A percentile compares a stretch with the other conserved stretches of the same genome.
Conservation (phyloP, 2,797 vertebrate species). For the Muscicapa comitata region DNA sequence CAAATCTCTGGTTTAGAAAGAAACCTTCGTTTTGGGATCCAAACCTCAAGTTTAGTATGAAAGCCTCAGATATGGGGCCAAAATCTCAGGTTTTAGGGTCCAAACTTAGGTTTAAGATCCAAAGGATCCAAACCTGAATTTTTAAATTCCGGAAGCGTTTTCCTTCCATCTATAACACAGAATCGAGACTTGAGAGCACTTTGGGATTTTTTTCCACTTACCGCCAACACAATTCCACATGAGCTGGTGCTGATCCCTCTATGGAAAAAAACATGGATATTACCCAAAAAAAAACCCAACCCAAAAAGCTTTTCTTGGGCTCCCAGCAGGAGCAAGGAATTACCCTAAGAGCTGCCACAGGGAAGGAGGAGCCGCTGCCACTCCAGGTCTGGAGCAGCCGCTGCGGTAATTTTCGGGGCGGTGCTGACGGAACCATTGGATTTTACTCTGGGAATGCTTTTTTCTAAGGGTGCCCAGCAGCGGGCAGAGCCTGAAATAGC, state of each 20-base stretch:
- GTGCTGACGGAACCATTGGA: not conserved
- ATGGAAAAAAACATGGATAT: not conserved
- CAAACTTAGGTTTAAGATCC: not conserved
- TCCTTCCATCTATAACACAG: accelerated
- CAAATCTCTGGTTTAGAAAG: too few species aligned
- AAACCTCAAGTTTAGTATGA: not conserved
- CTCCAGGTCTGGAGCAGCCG: not conserved
- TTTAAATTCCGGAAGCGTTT: not conserved
- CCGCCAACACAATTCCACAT: accelerated
- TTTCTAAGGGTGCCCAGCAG: not conserved
- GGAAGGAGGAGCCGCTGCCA: not conserved
- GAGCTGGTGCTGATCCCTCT: accelerated
- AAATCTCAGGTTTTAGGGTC: not conserved
- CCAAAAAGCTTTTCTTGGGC: not conserved
- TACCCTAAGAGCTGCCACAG: not conserved
- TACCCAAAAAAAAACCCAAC: not conserved
- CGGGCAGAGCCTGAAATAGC: not conserved
- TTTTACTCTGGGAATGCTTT: not conserved
- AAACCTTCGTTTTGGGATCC: not conserved
- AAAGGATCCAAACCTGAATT: too few species aligned
- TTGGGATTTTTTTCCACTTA: accelerated
- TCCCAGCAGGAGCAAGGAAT: not conserved
- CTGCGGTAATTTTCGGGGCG: not conserved
- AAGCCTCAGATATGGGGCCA: not conserved
- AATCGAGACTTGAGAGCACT: accelerated